These are phyloP conservation scores for Hydropotes inermis DNA, from an alignment of 2,113 vertebrate genomes.

Conservation along the genomic window DNA sequence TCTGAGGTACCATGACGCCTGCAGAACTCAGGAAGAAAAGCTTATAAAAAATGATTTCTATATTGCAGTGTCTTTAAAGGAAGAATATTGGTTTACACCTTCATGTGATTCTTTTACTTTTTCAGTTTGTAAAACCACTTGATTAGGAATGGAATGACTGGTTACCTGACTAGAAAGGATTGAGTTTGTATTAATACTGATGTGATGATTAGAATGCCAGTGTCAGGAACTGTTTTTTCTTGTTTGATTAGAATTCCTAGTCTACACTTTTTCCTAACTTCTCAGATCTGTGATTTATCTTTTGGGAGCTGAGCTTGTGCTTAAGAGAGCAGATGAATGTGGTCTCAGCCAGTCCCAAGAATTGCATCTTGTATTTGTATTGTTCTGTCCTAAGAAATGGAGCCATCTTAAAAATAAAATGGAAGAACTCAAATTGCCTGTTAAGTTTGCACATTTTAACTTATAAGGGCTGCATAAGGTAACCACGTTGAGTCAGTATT, in stretches of 20 bases:
- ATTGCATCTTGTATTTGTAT: constrained; percentile 52
- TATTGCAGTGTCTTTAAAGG: constrained; percentile 55
- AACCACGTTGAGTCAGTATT: neutral
- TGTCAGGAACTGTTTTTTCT: constrained; percentile 58
- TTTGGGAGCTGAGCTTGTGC: constrained; percentile 40
- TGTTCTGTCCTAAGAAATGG: constrained; percentile 55
- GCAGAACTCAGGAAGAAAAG: constrained; percentile 27
- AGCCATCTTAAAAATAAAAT: constrained; percentile 67
- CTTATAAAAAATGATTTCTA: constrained; percentile 55
- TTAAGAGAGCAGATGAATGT: constrained; percentile 27
- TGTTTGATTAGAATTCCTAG: constrained; percentile 57
- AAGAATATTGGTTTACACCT: constrained; percentile 65
- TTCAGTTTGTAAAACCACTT: constrained; percentile 63
- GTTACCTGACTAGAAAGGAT: constrained; percentile 49
- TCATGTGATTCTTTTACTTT: constrained; percentile 62
- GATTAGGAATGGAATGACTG: constrained; percentile 55
- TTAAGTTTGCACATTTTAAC: constrained; percentile 10
- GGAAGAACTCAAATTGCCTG: constrained; percentile 34
- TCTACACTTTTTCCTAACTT: constrained; percentile 30
- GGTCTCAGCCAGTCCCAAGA: neutral
- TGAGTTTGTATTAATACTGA: constrained; percentile 46
- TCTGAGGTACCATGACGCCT: constrained; percentile 85
- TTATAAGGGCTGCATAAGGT: neutral
- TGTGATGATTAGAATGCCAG: constrained; percentile 64
- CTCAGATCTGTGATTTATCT: constrained; percentile 52